Base-by-base conservation (phyloP, 2,797 vertebrate species). In the Xiphophorus birchmanni region DNA sequence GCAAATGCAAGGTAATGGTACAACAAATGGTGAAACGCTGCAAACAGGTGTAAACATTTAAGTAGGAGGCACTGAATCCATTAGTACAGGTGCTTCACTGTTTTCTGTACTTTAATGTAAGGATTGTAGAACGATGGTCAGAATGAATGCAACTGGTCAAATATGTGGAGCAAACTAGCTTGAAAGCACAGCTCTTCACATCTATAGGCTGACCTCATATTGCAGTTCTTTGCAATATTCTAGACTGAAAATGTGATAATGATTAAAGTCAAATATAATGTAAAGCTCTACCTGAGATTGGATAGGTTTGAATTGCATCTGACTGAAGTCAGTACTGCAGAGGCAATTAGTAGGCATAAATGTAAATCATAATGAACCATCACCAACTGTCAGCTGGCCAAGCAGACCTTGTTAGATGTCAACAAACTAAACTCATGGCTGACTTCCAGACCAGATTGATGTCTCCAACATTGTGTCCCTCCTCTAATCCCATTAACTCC, bases 401-500 rank as follows among this genome's bases (percentile, higher is more conserved):
- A 78, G 88, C 89, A 92, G 88, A 92, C 88, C 89, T 91, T 87
- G 88, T 85, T 82, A 90, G 88, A 92, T 90, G 86, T 87, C 90
- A 89, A 89, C 86, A 78, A 82, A 91, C 82, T 78, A 69, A 84
- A 92, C 86, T 77, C 82, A 82, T 94, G 94, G 94, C 93, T 77
- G 88, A 87, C 83, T 89, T 94, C 94, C 93, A 95, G 90, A 86
- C 52, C 81, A 89, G 93, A 94, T 90, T 92, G 89, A 93, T 93
- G 92, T 92, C 91, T 91, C 86, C 91, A 90, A 87, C 91, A 86
- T 87, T 88, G 87, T 92, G 88, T 90, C 90, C 87, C 81, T 40
- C 76, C 88, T 92, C 89, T 93, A 94, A 94, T 95, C 92, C 92
- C 85, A 93, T 95, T 93, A 93, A 91, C 86, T 86, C 85, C 87